Percentiles rank a stretch among this genome's conserved stretches.
These are phyloP conservation scores for Channallabes apus DNA, from an alignment of 2,797 vertebrate species.

Conservation along the genomic window DNA sequence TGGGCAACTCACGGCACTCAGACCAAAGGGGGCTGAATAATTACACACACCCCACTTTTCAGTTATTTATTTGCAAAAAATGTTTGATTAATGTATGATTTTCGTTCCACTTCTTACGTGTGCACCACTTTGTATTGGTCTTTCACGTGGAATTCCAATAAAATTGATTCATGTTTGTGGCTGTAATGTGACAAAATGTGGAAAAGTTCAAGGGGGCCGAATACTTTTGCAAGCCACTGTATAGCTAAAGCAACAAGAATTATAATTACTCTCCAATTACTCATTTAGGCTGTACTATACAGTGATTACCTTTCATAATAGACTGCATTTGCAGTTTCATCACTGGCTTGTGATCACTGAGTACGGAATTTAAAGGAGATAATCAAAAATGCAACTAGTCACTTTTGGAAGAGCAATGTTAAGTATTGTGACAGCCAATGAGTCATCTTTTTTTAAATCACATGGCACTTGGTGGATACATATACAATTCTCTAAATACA, in stretches of 20 bases:
- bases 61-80: too few species aligned
- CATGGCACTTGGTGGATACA: not conserved
- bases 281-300: not conserved
- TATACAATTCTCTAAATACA: constrained; percentile 8
- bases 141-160: too few species aligned
- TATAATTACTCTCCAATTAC: not conserved
- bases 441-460: constrained; percentile 23
- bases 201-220: too few species aligned
- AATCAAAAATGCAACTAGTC: not conserved
- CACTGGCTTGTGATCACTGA: not conserved
- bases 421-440: constrained; percentile 25
- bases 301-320: not conserved
- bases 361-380: not conserved
- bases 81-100: too few species aligned
- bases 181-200: too few species aligned
- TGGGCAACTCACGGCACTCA: too few species aligned
- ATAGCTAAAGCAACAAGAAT: not conserved
- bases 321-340: not conserved
- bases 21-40: too few species aligned
- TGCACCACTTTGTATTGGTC: too few species aligned
- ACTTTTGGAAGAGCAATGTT: constrained; percentile 18
- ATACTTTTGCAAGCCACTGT: too few species aligned
- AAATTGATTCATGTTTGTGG: too few species aligned
- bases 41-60: too few species aligned
- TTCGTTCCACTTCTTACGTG: too few species aligned